These are phyloP conservation scores for Bilobella aurantiaca DNA, from an alignment of 1,140 invertebrate genomes.

Conservation along the genomic window DNA sequence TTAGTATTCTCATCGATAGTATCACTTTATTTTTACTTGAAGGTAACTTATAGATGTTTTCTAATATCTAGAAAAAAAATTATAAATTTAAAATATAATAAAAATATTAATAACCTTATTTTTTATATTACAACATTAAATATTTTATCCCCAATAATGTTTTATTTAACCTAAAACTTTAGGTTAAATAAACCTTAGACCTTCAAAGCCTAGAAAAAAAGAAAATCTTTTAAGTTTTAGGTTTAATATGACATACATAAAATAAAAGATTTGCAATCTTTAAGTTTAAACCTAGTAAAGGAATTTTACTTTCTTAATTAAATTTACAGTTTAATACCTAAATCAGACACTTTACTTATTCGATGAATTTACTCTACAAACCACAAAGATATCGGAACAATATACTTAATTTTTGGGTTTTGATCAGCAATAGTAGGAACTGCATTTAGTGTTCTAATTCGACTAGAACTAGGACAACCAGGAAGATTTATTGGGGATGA, in stretches of 20 bases:
- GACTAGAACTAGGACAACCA: conserved; percentile 52
- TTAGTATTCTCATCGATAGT: not conserved
- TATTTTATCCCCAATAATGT: conserved; percentile 6
- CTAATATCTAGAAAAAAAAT: too few relatives aligned
- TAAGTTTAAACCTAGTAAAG: not conserved
- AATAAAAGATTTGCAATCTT: conserved; percentile 24
- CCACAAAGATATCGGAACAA: conserved; percentile 63
- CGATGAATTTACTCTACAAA: conserved; percentile 55
- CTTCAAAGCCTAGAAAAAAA: conserved; percentile 28
- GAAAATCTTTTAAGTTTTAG: conserved; percentile 22
- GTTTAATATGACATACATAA: not conserved
- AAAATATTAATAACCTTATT: not conserved
- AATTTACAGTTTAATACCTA: conserved; percentile 33
- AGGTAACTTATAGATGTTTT: too few relatives aligned
- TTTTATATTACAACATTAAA: conserved; percentile 4
- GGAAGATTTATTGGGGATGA: conserved; percentile 52
- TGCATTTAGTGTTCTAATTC: conserved; percentile 54
- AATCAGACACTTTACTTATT: conserved; percentile 44
- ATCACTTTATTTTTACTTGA: too few relatives aligned
- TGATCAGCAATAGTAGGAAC: conserved; percentile 55
- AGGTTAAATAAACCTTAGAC: conserved; percentile 29
- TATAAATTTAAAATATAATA: conserved; percentile 11
- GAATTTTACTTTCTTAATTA: conserved; percentile 14
- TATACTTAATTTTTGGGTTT: conserved; percentile 61
- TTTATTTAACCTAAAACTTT: conserved; percentile 26